Percentiles rank a stretch among this genome's conserved stretches.
Evolutionary conservation across 1,140 invertebrate genomes (phyloP).

Genomic region (Atopsyche davidsoni): DNA sequence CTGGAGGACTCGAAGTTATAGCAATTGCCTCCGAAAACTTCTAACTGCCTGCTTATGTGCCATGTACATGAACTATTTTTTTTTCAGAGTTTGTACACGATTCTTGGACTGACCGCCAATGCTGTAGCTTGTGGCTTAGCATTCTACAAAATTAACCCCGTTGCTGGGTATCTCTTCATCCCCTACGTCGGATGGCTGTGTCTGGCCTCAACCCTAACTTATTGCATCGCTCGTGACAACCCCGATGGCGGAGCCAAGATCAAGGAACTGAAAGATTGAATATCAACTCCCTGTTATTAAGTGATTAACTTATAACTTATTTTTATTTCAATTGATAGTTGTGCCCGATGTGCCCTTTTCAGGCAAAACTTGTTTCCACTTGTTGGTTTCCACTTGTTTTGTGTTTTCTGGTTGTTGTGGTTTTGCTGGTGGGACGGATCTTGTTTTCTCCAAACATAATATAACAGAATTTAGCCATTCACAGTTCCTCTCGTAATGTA

Average conservation of each 20-base stretch:
- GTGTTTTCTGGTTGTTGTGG: too few species aligned
- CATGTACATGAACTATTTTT: conserved; percentile 3
- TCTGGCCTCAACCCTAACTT: conserved; percentile 61
- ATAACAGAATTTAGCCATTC: too few species aligned
- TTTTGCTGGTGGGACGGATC: too few species aligned
- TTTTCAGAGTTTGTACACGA: conserved; percentile 66
- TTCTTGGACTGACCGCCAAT: conserved; percentile 55
- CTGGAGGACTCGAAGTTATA: neutral
- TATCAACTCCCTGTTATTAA: too few species aligned
- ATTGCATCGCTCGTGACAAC: conserved; percentile 61
- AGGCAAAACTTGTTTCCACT: too few species aligned
- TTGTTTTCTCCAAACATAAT: too few species aligned
- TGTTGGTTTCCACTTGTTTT: too few species aligned
- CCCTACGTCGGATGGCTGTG: conserved; percentile 74
- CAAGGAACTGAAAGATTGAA: conserved; percentile 2
- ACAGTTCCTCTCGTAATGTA: too few species aligned
- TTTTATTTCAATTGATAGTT: too few species aligned
- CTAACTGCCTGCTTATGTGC: neutral
- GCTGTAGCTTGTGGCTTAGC: conserved; percentile 56
- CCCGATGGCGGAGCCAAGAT: conserved; percentile 27
- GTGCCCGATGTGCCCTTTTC: too few species aligned
- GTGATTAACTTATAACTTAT: too few species aligned
- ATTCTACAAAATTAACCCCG: conserved; percentile 62
- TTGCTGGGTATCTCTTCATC: conserved; percentile 63
- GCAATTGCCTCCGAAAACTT: too few species aligned